Conservation (phyloP, 2,113 vertebrate genomes). For the Columba janthina region DNA sequence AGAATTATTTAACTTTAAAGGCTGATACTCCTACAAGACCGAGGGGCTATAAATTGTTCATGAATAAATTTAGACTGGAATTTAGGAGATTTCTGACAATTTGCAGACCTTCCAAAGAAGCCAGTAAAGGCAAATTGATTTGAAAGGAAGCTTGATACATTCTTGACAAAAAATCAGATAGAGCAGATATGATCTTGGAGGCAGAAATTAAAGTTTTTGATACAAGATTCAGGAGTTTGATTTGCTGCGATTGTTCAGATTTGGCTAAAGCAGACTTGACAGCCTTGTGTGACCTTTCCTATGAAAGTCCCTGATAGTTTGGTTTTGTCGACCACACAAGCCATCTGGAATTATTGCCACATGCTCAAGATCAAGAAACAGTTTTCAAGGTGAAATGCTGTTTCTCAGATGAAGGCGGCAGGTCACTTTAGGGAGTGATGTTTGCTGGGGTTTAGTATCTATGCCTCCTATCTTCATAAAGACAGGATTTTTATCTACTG, state of each 20-base stretch:
- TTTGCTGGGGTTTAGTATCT: background rate
- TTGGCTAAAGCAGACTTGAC: background rate
- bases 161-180: background rate
- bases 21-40: background rate
- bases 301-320: background rate
- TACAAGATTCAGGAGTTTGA: background rate
- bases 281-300: background rate
- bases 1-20: slow-evolving; percentile 56
- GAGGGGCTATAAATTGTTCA: slow-evolving; percentile 37
- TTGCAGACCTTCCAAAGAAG: slow-evolving; percentile 6
- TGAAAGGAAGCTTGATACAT: background rate
- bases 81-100: slow-evolving; percentile 37
- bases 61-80: slow-evolving; percentile 61
- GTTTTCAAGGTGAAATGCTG: background rate
- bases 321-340: background rate
- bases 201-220: slow-evolving; percentile 4
- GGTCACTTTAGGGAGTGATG: background rate
- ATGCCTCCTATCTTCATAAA: background rate
- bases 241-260: background rate
- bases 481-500: background rate
- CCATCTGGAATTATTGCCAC: background rate
- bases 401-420: background rate
- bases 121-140: background rate
- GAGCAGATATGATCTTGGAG: background rate
- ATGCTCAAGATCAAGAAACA: background rate